Percentiles rank a stretch among this genome's conserved stretches.
phyloP scores from a whole-genome alignment of 2,797 vertebrate species.

The Dermochelys coriacea region DNA sequence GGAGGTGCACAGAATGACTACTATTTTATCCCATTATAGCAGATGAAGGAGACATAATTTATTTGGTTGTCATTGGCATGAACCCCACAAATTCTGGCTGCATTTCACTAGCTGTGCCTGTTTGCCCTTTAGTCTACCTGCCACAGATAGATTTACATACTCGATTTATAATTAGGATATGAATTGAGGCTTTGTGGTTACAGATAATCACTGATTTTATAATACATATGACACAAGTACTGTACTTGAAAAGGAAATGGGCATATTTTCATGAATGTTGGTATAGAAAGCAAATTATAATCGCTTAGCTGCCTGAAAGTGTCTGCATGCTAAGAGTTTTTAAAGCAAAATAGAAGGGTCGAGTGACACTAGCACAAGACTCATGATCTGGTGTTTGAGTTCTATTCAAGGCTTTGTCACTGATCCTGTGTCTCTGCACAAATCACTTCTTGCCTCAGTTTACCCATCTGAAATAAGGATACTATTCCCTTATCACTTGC shows the following conservation, averaged over 20 bases:
- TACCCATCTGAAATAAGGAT: too few relatives aligned
- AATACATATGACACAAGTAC: neutral
- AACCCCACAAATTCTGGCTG: neutral
- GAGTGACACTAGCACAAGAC: neutral
- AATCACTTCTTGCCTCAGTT: neutral
- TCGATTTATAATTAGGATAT: neutral
- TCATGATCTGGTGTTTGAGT: neutral
- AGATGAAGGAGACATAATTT: neutral
- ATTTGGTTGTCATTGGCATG: neutral
- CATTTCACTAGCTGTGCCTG: neutral
- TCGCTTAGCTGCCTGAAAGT: neutral
- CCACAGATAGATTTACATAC: neutral
- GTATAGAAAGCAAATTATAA: neutral
- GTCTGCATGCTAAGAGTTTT: neutral
- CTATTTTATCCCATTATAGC: neutral
- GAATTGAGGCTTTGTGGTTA: neutral
- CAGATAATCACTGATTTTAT: neutral
- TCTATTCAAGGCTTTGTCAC: neutral
- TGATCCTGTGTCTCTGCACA: neutral
- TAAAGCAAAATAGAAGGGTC: neutral
- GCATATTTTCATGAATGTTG: neutral
- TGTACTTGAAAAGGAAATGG: neutral
- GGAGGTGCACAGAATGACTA: neutral
- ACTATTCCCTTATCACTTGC: too few relatives aligned
- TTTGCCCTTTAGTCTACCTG: neutral